Conservation (phyloP, 1,140 invertebrate species). For the Drosophila kepulauana region DNA sequence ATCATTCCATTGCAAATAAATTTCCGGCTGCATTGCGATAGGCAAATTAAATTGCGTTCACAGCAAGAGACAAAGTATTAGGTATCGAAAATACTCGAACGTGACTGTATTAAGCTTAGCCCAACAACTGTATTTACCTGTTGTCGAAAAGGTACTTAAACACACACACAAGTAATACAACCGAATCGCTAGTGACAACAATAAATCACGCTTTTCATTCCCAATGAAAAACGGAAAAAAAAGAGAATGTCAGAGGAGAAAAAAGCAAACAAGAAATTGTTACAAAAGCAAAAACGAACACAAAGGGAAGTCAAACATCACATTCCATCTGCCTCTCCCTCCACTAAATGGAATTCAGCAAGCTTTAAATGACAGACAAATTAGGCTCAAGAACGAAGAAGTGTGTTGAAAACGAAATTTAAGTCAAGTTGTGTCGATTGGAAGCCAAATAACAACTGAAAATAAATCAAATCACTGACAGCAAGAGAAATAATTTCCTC, state of each 20-base stretch:
- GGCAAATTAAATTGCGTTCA: slow-evolving; percentile 33
- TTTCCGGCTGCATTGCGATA: slow-evolving; percentile 7
- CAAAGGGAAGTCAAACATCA: slow-evolving; percentile 12
- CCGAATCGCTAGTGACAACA: slow-evolving; percentile 8
- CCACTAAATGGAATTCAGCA: background rate
- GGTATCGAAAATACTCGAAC: slow-evolving; percentile 50
- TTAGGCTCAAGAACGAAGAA: slow-evolving; percentile 12
- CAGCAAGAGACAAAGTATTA: slow-evolving; percentile 1
- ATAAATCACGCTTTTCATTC: slow-evolving; percentile 59
- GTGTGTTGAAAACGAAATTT: slow-evolving; percentile 13
- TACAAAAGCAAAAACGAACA: slow-evolving; percentile 10
- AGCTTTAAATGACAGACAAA: slow-evolving; percentile 29
- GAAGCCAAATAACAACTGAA: slow-evolving; percentile 21
- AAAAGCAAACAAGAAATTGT: slow-evolving; percentile 36
- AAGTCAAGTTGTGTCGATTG: slow-evolving; percentile 14
- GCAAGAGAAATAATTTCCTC: background rate
- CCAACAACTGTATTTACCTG: slow-evolving; percentile 13
- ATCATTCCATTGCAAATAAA: slow-evolving; percentile 20
- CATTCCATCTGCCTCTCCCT: background rate
- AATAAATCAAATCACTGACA: slow-evolving; percentile 30
- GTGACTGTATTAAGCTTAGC: slow-evolving; percentile 47
- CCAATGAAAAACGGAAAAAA: background rate
- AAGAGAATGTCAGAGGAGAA: background rate
- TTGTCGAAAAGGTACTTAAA: background rate
- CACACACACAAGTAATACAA: background rate